These are phyloP conservation scores for Poeciliopsis infans DNA, from an alignment of 2,797 vertebrate species.

Conservation along the genomic window DNA sequence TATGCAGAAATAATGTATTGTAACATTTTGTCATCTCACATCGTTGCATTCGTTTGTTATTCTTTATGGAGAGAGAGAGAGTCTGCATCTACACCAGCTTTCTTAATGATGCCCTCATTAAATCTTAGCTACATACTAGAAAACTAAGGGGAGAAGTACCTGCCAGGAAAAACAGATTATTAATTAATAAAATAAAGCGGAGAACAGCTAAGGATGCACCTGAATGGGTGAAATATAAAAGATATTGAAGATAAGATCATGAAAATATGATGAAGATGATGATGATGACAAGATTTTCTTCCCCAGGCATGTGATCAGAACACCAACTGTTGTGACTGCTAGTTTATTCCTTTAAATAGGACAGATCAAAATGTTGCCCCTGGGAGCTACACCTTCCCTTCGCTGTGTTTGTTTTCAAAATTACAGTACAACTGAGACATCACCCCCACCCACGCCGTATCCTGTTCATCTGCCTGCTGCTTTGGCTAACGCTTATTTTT, in stretches of 20 bases:
- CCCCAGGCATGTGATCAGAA: constrained; percentile 54
- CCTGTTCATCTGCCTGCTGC: constrained; percentile 56
- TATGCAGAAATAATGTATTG: constrained; percentile 18
- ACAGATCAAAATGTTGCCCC: constrained; percentile 68
- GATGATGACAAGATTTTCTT: constrained; percentile 24
- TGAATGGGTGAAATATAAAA: constrained; percentile 9
- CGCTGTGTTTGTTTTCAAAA: constrained; percentile 68
- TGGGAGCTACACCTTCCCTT: constrained; percentile 61
- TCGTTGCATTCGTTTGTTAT: constrained; percentile 56
- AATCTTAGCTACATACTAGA: constrained; percentile 72
- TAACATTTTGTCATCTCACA: constrained; percentile 64
- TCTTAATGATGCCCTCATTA: constrained; percentile 68
- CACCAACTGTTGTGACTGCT: constrained; percentile 60
- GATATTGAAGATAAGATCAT: constrained; percentile 8
- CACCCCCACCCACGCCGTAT: constrained; percentile 64
- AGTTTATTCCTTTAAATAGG: constrained; percentile 67
- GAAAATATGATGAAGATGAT: constrained; percentile 36
- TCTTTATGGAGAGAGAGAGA: constrained; percentile 65
- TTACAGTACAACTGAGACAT: constrained; percentile 66
- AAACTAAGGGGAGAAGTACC: constrained; percentile 43
- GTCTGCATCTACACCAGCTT: constrained; percentile 54
- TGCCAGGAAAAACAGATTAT: constrained; percentile 13
- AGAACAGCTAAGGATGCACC: constrained; percentile 11
- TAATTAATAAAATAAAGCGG: constrained; percentile 9
- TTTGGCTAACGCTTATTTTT: constrained; percentile 63